Conservation (phyloP, 2,797 vertebrate genomes). For the Rhodeus uyekii region DNA sequence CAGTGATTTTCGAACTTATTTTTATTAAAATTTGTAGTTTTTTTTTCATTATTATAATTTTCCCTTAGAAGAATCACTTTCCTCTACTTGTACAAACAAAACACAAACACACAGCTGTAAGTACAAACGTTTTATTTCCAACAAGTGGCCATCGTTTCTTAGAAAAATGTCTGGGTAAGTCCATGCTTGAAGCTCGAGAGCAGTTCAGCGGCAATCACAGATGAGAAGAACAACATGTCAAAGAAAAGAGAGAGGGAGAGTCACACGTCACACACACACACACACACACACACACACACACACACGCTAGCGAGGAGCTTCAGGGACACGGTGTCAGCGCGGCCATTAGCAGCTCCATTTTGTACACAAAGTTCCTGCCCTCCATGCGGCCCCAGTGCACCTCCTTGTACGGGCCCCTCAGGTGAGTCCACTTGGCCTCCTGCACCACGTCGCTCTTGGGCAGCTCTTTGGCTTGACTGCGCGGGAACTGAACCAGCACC, state of each 20-base stretch:
- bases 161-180: neutral
- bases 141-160: neutral
- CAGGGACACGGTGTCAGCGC: slow-evolving; percentile 87
- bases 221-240: neutral
- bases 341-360: slow-evolving; percentile 98
- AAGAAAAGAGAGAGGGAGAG: neutral
- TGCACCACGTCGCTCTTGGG: slow-evolving; percentile 92
- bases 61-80: neutral
- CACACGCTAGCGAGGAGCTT: neutral
- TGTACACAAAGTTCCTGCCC: slow-evolving; percentile 96
- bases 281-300: too few relatives aligned
- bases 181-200: neutral
- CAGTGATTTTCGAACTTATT: too few relatives aligned
- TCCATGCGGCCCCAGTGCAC: slow-evolving; percentile 98
- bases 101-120: neutral
- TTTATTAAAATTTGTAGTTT: too few relatives aligned
- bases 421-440: slow-evolving; percentile 91
- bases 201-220: neutral
- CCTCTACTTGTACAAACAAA: neutral
- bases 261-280: too few relatives aligned
- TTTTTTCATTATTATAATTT: too few relatives aligned
- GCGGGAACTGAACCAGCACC: slow-evolving; percentile 70
- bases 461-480: slow-evolving; percentile 73
- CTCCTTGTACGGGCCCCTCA: slow-evolving; percentile 89
- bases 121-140: slow-evolving; percentile 25